A percentile compares a stretch with the other conserved stretches of the same genome.
Conservation (phyloP, 2,113 vertebrate species). For the Crocuta crocuta region DNA sequence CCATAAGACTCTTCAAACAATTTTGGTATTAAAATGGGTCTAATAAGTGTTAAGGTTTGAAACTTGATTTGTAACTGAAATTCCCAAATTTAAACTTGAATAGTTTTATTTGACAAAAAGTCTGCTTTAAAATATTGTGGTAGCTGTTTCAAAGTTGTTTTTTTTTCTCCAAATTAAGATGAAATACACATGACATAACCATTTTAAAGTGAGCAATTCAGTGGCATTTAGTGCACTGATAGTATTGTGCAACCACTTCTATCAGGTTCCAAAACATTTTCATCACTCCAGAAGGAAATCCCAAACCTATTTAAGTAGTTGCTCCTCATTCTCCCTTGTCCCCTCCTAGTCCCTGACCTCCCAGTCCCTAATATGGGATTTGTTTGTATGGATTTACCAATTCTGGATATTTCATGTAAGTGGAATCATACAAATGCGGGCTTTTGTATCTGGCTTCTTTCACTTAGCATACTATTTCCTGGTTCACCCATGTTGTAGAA, state of each 20-base stretch:
- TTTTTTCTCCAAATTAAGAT: neutral
- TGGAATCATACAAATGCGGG: neutral
- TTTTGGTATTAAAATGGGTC: constrained; percentile 16
- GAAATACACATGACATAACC: constrained; percentile 5
- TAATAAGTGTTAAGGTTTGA: constrained; percentile 22
- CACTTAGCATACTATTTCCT: neutral
- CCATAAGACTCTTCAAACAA: neutral
- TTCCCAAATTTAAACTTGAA: constrained; percentile 33
- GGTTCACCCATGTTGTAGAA: neutral
- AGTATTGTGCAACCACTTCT: neutral
- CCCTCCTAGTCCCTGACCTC: neutral
- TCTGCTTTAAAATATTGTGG: constrained; percentile 24
- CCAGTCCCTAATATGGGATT: neutral
- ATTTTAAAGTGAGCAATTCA: constrained; percentile 50
- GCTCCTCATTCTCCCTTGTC: neutral
- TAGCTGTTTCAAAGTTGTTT: neutral
- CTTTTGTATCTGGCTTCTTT: constrained; percentile 26
- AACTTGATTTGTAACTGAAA: constrained; percentile 43
- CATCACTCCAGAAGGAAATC: constrained; percentile 39
- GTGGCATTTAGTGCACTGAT: constrained; percentile 1
- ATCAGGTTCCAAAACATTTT: constrained; percentile 45
- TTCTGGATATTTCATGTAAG: constrained; percentile 45
- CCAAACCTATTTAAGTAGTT: neutral
- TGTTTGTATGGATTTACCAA: neutral
- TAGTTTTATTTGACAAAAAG: constrained; percentile 53